Conservation (phyloP, 2,797 vertebrate genomes). For the Paedocypris micromegethes region DNA sequence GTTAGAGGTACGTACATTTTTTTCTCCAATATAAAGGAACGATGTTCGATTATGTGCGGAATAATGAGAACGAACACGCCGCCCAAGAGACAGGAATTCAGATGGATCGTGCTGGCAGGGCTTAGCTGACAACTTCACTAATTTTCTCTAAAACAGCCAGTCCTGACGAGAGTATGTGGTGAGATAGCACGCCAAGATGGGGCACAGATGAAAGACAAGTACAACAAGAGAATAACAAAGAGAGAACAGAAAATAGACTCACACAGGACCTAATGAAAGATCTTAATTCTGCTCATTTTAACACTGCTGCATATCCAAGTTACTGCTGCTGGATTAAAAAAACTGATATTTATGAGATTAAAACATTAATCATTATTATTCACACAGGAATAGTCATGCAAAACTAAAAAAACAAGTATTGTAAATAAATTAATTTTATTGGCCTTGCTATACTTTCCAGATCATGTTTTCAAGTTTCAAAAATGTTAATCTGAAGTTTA, state of each 20-base stretch:
- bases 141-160: conserved; percentile 48
- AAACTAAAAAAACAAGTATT: too few relatives aligned
- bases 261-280: not conserved
- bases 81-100: conserved; percentile 52
- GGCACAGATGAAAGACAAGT: conserved; percentile 8
- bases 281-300: too few relatives aligned
- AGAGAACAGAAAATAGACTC: conserved; percentile 15
- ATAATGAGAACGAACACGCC: conserved; percentile 54
- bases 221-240: conserved; percentile 10
- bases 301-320: too few relatives aligned
- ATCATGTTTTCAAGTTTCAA: too few relatives aligned
- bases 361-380: too few relatives aligned
- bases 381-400: too few relatives aligned
- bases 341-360: too few relatives aligned
- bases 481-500: too few relatives aligned
- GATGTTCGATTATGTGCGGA: conserved; percentile 38
- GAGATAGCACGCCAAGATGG: conserved; percentile 49
- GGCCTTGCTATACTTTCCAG: too few relatives aligned
- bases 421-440: too few relatives aligned
- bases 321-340: too few relatives aligned
- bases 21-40: conserved; percentile 7
- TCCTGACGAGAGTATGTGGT: conserved; percentile 50
- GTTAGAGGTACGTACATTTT: conserved; percentile 37
- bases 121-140: conserved; percentile 56
- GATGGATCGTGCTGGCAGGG: conserved; percentile 51